Conservation (phyloP, 2,797 vertebrate genomes). For the Hapalemur alaotrensis region DNA sequence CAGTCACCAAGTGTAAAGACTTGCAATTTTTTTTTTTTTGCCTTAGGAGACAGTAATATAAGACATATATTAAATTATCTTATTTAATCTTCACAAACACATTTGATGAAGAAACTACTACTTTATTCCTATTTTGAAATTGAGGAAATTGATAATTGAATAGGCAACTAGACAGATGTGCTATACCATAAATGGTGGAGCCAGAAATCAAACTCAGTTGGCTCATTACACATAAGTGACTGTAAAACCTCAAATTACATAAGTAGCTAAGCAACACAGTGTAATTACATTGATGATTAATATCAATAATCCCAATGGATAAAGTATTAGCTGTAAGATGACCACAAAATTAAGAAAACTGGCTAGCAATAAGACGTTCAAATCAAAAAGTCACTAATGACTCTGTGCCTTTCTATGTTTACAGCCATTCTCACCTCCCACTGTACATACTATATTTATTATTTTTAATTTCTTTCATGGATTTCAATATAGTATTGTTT, state of each 20-base stretch:
- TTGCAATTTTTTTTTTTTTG: not conserved
- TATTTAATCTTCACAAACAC: conserved; percentile 9
- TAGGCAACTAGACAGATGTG: not conserved
- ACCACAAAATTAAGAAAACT: not conserved
- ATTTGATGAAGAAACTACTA: not conserved
- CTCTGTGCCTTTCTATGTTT: not conserved
- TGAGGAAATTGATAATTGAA: not conserved
- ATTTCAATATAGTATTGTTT: not conserved
- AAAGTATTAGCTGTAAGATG: not conserved
- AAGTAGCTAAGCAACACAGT: not conserved
- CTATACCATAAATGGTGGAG: not conserved
- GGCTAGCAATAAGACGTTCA: not conserved
- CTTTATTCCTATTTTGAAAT: not conserved
- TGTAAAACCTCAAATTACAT: not conserved
- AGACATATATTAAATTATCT: not conserved
- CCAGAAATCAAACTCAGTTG: not conserved
- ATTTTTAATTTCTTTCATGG: conserved; percentile 19
- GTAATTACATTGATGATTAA: not conserved
- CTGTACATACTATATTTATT: not conserved
- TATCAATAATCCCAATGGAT: not conserved
- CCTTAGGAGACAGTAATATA: not conserved
- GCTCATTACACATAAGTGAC: not conserved
- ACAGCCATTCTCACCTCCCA: not conserved
- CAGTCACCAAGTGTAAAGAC: not conserved
- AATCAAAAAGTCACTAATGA: not conserved